Evolutionary conservation across 1,140 invertebrate species (phyloP), one percentile per base, ranked within the genome.

Genomic region (Hormaphis cornu): DNA sequence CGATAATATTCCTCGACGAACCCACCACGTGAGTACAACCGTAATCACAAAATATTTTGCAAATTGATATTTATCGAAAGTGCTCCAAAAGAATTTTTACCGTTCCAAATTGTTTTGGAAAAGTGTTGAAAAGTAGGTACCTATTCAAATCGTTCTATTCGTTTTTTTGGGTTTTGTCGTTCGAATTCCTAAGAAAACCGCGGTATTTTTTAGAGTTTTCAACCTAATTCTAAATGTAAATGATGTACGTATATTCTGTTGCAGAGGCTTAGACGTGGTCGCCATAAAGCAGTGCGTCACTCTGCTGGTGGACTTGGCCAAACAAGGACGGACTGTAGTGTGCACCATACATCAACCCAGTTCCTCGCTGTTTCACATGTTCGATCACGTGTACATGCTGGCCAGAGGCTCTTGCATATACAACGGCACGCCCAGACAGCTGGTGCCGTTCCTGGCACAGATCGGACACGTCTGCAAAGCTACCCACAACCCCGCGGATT

Each of bases 311-410:
- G 70, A 72, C 16, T 70, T 78, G 40, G 82, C 84, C 0, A 71
- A 74, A 8, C 80, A 81, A 72, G 75, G 86, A 12, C 81, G 83
- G 69, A 86, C 85, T 0, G 82, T 88, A 22, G 74, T 88, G 5
- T 84, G 83, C 73, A 87, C 86, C 2, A 87, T 88, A 69, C 87
- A 88, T 74, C 87, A 88, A 73, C 87, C 86, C 0, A 84, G 81
- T 72, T 83, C 84, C 18, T 81, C 82, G 71, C 75, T 86, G 14
- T 86, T 87, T 75, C 79, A 84, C 72, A 82, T 81, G 76, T 86
- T 87, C 76, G 84, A 87, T 74, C 79, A 74, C 42, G 83, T 81
- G n/a, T 85, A 84, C 75, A 80, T 85, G 74, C 72, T 86, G 33
- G 80, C 81, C 12, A 78, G 81, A 50, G 84, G 84, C 3, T 79